A percentile compares a stretch with the other conserved stretches of the same genome.
Evolutionary conservation across 1,140 invertebrate genomes (phyloP).

Genomic region (Manduca sexta): DNA sequence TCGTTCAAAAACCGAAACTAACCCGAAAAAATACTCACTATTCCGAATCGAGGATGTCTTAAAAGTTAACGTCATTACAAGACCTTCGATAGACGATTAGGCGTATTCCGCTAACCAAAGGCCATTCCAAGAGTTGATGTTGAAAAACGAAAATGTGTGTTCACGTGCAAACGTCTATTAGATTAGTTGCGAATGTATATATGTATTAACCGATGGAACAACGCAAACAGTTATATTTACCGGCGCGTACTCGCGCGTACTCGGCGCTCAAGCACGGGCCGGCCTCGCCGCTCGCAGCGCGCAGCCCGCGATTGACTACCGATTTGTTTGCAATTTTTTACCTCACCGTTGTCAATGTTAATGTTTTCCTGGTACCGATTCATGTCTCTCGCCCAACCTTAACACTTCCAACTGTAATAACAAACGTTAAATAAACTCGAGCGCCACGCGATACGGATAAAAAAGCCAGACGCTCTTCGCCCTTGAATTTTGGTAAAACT

Average conservation of each 20-base stretch:
- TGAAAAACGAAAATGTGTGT: too few relatives aligned
- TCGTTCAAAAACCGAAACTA: too few relatives aligned
- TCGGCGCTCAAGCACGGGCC: neutral
- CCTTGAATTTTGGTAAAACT: conserved; percentile 29
- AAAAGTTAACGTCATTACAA: too few relatives aligned
- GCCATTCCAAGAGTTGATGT: too few relatives aligned
- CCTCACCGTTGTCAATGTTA: conserved; percentile 7
- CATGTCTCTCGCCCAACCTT: conserved; percentile 1
- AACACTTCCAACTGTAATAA: conserved; percentile 3
- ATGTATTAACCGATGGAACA: neutral
- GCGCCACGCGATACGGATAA: neutral
- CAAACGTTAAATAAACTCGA: conserved; percentile 3
- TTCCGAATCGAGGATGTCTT: too few relatives aligned
- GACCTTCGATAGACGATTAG: too few relatives aligned
- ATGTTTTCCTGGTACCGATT: conserved; percentile 3
- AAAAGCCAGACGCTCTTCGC: conserved; percentile 6
- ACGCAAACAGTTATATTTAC: neutral
- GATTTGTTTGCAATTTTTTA: conserved; percentile 2
- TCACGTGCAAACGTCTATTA: neutral
- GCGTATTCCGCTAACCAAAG: too few relatives aligned
- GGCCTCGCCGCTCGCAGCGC: neutral
- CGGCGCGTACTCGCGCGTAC: neutral
- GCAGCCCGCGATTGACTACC: neutral
- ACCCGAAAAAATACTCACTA: too few relatives aligned
- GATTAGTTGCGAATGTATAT: neutral